A percentile compares a stretch with the other conserved stretches of the same genome.
These are phyloP conservation scores for Diphyllodes magnificus DNA, from an alignment of 2,113 vertebrate genomes.

Conservation along the genomic window DNA sequence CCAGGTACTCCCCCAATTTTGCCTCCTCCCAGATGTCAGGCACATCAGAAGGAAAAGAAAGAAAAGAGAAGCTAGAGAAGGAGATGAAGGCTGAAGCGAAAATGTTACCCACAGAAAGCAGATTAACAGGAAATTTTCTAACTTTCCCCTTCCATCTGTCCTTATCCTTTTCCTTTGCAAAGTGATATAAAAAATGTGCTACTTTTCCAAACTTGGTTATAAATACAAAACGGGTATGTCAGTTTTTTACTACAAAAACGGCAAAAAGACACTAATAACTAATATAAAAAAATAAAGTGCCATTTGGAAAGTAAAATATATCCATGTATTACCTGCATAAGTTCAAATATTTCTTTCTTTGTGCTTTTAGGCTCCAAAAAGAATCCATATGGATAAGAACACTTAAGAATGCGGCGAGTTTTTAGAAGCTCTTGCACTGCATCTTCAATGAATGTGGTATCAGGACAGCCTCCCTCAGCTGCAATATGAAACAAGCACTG, in stretches of 20 bases:
- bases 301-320: neutral
- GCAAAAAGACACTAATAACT: neutral
- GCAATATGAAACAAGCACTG: conserved; percentile 38
- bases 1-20: neutral
- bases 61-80: neutral
- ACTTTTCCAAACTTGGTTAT: neutral
- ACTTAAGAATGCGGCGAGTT: conserved; percentile 97
- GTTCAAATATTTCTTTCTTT: conserved; percentile 99
- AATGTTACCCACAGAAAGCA: neutral
- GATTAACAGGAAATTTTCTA: neutral
- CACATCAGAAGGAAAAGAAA: neutral
- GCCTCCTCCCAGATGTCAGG: neutral
- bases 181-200: neutral
- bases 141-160: neutral
- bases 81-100: neutral
- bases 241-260: neutral
- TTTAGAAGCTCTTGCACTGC: conserved; percentile 95
- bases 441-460: conserved; percentile 98
- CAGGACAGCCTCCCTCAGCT: conserved; percentile 92
- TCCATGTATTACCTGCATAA: conserved; percentile 89
- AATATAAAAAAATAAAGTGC: neutral
- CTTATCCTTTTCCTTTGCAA: neutral
- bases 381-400: conserved; percentile 99
- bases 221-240: neutral
- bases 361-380: conserved; percentile 99